These are phyloP conservation scores for Drosophila neonasuta DNA, from an alignment of 2,888 invertebrate species.

Conservation along the genomic window DNA sequence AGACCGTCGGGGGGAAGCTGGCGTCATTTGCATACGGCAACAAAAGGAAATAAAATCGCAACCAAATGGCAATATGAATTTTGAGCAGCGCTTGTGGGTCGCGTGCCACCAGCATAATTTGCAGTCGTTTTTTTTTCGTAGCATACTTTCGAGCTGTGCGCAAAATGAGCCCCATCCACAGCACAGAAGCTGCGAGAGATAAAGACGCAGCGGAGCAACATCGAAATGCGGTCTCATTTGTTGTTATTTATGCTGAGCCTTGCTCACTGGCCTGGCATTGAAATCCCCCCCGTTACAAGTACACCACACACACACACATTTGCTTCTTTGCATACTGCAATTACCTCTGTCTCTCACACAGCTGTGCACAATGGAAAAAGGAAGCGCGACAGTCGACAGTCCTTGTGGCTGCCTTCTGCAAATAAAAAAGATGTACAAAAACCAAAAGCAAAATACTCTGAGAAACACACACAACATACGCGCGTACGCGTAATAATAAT, in stretches of 20 bases:
- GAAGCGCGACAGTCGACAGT: slow-evolving; percentile 10
- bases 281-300: slow-evolving; percentile 35
- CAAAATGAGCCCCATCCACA: slow-evolving; percentile 41
- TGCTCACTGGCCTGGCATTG: slow-evolving; percentile 33
- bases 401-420: slow-evolving; percentile 11
- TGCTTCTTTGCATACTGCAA: slow-evolving; percentile 54
- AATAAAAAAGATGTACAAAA: slow-evolving; percentile 20
- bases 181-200: slow-evolving; percentile 2
- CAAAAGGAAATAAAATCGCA: slow-evolving; percentile 66
- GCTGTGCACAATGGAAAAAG: slow-evolving; percentile 30
- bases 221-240: slow-evolving; percentile 55
- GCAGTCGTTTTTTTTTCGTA: slow-evolving; percentile 32
- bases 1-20: slow-evolving; percentile 35
- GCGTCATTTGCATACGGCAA: slow-evolving; percentile 65
- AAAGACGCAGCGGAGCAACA: slow-evolving; percentile 22
- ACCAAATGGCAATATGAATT: slow-evolving; percentile 37
- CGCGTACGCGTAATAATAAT: slow-evolving; percentile 41
- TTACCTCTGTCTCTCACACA: slow-evolving; percentile 32
- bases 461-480: slow-evolving; percentile 22
- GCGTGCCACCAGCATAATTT: slow-evolving; percentile 71
- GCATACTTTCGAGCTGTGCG: slow-evolving; percentile 60
- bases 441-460: slow-evolving; percentile 1
- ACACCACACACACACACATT: slow-evolving; percentile 27
- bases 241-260: slow-evolving; percentile 74
- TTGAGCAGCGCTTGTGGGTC: slow-evolving; percentile 34